A percentile compares a stretch with the other conserved stretches of the same genome.
Evolutionary conservation across 1,140 invertebrate genomes (phyloP).

Genomic region (Halictus rubicundus): DNA sequence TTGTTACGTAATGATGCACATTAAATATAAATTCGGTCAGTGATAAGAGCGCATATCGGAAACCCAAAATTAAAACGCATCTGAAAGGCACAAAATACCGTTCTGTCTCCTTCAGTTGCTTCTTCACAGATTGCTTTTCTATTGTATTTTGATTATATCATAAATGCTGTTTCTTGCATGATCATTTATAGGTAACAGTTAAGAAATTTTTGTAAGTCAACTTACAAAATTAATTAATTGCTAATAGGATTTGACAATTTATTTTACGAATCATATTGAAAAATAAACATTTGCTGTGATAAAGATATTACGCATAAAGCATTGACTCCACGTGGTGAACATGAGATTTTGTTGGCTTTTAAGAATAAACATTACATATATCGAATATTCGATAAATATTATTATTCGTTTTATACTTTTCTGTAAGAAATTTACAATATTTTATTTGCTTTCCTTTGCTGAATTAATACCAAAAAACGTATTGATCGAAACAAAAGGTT

Average conservation of each 20-base stretch:
- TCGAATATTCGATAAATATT: background rate
- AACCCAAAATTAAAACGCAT: background rate
- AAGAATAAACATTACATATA: background rate
- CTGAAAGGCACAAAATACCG: too few relatives aligned
- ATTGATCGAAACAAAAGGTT: background rate
- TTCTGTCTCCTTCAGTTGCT: background rate
- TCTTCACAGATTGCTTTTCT: background rate
- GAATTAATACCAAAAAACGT: too few relatives aligned
- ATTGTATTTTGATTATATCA: background rate
- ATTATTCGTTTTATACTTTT: background rate
- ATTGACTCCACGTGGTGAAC: background rate
- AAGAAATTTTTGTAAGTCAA: background rate
- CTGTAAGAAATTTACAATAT: background rate
- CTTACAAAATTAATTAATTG: too few relatives aligned
- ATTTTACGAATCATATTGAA: background rate
- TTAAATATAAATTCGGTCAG: constrained; percentile 9
- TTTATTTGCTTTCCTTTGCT: background rate
- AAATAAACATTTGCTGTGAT: background rate
- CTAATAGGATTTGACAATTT: background rate
- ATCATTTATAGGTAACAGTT: background rate
- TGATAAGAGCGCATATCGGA: background rate
- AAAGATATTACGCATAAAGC: background rate
- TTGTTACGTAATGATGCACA: constrained; percentile 24
- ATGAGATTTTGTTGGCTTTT: background rate
- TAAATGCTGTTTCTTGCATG: background rate